Percentiles rank a stretch among this genome's conserved stretches.
phyloP scores from a whole-genome alignment of 2,888 invertebrate species.

The Resseliella maxima region DNA sequence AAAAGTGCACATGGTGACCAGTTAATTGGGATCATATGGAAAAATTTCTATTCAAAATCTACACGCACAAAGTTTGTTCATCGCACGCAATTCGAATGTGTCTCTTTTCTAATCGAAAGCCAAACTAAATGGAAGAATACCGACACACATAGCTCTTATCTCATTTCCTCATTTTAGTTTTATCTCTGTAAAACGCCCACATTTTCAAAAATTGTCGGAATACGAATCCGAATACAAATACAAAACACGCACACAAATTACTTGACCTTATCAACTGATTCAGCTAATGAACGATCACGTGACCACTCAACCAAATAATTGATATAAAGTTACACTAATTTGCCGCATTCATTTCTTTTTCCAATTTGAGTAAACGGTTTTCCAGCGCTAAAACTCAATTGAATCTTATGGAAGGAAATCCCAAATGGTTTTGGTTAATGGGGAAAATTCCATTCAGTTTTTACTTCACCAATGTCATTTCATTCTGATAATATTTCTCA shows the following conservation, averaged over 20 bases:
- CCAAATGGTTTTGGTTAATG: neutral
- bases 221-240: neutral
- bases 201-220: slow-evolving; percentile 1
- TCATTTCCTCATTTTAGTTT: slow-evolving; percentile 1
- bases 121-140: neutral
- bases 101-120: neutral
- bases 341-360: slow-evolving; percentile 20
- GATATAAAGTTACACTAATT: slow-evolving; percentile 48
- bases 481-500: neutral
- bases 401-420: neutral
- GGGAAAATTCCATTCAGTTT: slow-evolving; percentile 28
- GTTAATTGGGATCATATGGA: slow-evolving; percentile 33
- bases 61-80: neutral
- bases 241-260: neutral
- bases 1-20: slow-evolving; percentile 38
- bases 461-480: neutral
- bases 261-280: neutral
- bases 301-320: slow-evolving; percentile 44
- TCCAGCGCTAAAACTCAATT: neutral
- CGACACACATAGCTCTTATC: neutral
- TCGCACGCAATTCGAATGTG: slow-evolving; percentile 4
- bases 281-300: slow-evolving; percentile 33
- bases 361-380: neutral
- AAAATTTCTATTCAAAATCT: neutral
- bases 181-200: slow-evolving; percentile 5